Conservation (phyloP, 2,888 invertebrate species). For the Trichogramma dendrolimi region DNA sequence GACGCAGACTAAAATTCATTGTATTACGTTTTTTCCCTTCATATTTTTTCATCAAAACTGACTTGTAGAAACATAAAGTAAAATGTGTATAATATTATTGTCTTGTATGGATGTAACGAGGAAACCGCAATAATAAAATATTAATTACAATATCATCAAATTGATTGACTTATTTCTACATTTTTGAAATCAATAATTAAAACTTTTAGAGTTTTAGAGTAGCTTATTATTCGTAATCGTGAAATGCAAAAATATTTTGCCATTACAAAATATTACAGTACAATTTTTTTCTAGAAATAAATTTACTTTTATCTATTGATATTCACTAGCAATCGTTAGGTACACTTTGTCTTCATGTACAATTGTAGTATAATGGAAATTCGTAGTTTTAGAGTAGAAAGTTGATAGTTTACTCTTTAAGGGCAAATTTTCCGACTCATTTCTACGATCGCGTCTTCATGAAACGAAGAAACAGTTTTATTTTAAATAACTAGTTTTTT, state of each 20-base stretch:
- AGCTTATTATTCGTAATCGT: conserved; percentile 24
- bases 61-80: conserved; percentile 43
- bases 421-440: conserved; percentile 27
- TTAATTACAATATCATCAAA: neutral
- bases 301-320: conserved; percentile 27
- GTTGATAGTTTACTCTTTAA: conserved; percentile 22
- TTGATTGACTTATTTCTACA: too few species aligned
- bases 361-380: neutral
- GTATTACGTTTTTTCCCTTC: conserved; percentile 24
- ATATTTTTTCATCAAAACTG: conserved; percentile 45
- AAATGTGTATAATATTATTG: conserved; percentile 44
- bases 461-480: conserved; percentile 22
- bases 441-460: conserved; percentile 22
- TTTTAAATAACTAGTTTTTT: conserved; percentile 19
- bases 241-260: conserved; percentile 31
- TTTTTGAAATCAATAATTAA: too few species aligned
- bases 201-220: conserved; percentile 13
- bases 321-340: conserved; percentile 15
- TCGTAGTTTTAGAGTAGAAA: conserved; percentile 20
- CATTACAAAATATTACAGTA: conserved; percentile 29
- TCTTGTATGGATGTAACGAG: conserved; percentile 38
- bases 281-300: conserved; percentile 28
- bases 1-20: conserved; percentile 31
- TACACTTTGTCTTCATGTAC: conserved; percentile 16
- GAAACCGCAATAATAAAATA: conserved; percentile 38